phyloP scores from a whole-genome alignment of 2,888 invertebrate species.

The Empis stercorea region DNA sequence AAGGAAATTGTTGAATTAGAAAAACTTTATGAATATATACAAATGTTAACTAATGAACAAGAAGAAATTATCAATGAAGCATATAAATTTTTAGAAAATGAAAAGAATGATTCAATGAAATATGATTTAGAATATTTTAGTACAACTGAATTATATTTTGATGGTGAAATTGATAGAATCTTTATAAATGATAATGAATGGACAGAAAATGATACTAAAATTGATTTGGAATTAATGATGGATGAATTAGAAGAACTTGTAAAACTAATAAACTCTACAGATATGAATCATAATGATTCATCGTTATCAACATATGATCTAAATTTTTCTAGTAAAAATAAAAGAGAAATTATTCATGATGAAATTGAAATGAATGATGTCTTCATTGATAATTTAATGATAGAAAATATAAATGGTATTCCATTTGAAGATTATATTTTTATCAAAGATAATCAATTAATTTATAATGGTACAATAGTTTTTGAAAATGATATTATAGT shows the following conservation, averaged over 20 bases:
- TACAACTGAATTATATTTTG: slow-evolving; percentile 19
- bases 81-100: slow-evolving; percentile 11
- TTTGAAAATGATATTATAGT: slow-evolving; percentile 20
- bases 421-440: slow-evolving; percentile 19
- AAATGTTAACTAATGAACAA: slow-evolving; percentile 24
- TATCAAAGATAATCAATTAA: slow-evolving; percentile 21
- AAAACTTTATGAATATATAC: slow-evolving; percentile 23
- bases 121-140: slow-evolving; percentile 13
- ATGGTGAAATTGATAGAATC: slow-evolving; percentile 21
- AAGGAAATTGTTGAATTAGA: slow-evolving; percentile 26
- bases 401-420: slow-evolving; percentile 26
- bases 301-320: too few species aligned
- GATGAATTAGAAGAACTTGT: slow-evolving; percentile 17
- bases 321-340: too few species aligned
- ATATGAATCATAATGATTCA: background rate
- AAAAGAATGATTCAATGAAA: background rate
- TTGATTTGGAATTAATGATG: slow-evolving; percentile 21
- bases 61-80: slow-evolving; percentile 19
- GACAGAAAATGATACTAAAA: slow-evolving; percentile 20
- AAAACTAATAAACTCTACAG: slow-evolving; percentile 11
- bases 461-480: slow-evolving; percentile 22
- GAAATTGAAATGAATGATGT: slow-evolving; percentile 21
- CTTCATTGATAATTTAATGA: slow-evolving; percentile 21
- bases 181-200: slow-evolving; percentile 24
- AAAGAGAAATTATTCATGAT: background rate